These are phyloP conservation scores for Lasioglossum morio DNA, from an alignment of 2,888 invertebrate genomes.

Conservation along the genomic window DNA sequence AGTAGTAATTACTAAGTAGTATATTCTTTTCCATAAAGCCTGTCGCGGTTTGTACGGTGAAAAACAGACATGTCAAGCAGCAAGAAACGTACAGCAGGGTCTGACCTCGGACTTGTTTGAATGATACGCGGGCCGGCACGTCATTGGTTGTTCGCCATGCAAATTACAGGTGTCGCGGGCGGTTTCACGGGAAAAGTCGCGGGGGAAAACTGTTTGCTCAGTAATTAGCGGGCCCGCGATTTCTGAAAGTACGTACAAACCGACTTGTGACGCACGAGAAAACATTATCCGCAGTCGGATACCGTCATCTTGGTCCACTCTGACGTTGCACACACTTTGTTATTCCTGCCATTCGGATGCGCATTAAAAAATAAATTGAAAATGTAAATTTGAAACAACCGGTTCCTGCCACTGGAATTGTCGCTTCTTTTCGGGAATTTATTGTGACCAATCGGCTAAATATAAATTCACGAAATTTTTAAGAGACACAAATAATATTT, in stretches of 20 bases:
- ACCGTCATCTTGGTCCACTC: background rate
- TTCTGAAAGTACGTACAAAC: background rate
- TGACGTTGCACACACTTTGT: background rate
- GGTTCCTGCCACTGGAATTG: background rate
- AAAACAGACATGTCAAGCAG: background rate
- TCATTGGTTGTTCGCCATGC: background rate
- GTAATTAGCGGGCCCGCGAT: background rate
- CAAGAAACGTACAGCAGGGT: background rate
- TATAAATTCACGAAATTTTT: background rate
- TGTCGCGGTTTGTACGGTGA: no score
- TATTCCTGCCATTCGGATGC: background rate
- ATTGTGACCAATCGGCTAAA: background rate
- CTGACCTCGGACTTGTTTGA: background rate
- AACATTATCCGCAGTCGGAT: background rate
- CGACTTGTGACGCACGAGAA: background rate
- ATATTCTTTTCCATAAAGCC: background rate
- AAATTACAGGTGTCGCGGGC: background rate
- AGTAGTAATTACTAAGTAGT: background rate
- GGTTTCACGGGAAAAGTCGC: background rate
- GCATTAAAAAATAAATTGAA: background rate
- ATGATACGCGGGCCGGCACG: background rate
- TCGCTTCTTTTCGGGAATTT: background rate
- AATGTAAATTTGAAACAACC: background rate
- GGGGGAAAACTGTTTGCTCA: background rate
- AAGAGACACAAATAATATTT: background rate